phyloP scores from a whole-genome alignment of 2,888 invertebrate genomes.

The Melanostoma scalare region DNA sequence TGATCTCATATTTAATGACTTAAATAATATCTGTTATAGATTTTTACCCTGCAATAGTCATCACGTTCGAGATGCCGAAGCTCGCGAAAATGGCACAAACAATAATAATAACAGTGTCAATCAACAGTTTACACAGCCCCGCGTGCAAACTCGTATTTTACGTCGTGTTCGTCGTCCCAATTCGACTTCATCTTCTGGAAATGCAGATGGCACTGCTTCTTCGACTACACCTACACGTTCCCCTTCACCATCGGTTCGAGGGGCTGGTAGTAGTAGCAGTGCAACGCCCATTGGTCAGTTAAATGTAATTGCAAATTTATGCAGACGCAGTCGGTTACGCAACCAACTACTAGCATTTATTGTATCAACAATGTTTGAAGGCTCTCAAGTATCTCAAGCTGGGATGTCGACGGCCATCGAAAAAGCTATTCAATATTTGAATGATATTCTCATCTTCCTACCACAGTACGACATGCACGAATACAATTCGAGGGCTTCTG shows the following conservation, averaged over 20 bases:
- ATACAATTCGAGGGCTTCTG: slow-evolving; percentile 80
- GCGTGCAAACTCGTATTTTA: slow-evolving; percentile 63
- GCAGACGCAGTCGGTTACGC: slow-evolving; percentile 76
- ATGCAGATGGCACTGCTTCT: slow-evolving; percentile 22
- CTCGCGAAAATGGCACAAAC: slow-evolving; percentile 64
- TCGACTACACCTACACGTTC: slow-evolving; percentile 51
- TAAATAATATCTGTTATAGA: slow-evolving; percentile 70
- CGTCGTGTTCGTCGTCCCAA: slow-evolving; percentile 65
- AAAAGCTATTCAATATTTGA: slow-evolving; percentile 78
- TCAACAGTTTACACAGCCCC: slow-evolving; percentile 52
- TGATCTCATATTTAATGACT: background rate
- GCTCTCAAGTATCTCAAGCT: slow-evolving; percentile 77
- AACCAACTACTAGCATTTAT: slow-evolving; percentile 78
- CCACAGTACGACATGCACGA: slow-evolving; percentile 80
- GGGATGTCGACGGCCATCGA: slow-evolving; percentile 78
- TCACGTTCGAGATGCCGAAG: slow-evolving; percentile 83
- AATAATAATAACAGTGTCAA: slow-evolving; percentile 70
- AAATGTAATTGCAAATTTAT: slow-evolving; percentile 36
- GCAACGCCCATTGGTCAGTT: slow-evolving; percentile 9
- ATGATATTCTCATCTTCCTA: slow-evolving; percentile 77
- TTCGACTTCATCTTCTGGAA: slow-evolving; percentile 50
- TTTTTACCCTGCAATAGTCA: slow-evolving; percentile 89
- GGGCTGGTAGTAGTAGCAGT: slow-evolving; percentile 39
- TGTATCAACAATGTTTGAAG: slow-evolving; percentile 77
- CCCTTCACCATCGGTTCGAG: slow-evolving; percentile 40